Evolutionary conservation across 2,888 invertebrate species (phyloP), one percentile per base, ranked within the genome.

Genomic region (Hipparchia semele): DNA sequence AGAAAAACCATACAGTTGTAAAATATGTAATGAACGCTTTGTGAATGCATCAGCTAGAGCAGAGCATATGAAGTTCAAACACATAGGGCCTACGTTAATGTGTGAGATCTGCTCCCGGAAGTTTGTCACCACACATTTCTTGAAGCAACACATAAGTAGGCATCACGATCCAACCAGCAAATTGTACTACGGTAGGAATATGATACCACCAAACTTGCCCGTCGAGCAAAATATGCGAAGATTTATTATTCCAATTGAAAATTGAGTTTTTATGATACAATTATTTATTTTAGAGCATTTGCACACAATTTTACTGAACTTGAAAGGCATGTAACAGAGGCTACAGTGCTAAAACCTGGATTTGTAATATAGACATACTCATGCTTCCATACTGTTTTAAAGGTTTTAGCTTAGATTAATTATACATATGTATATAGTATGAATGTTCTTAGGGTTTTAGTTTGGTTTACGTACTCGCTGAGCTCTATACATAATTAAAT

Each of bases 1-100:
- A 0, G 94, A 93, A 73, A 91, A 89, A 70, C 93, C 93, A 0
- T 94, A 91, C 53, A 83, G 84, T 12, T 94, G 93, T 75, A 86
- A 88, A 13, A 73, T 84, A 51, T 94, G 93, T 65, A 81, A 82
- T 73, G 91, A 92, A 70, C 87, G 80, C 74, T 94, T 93, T 82
- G 91, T 94, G 0, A 93, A 93, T 80, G 88, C 93, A 0, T 93
- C 94, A 0, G 87, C 91, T 2, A 86, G 93, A 73, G 91, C 91
- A 5, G 93, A 94, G 70, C 94, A 94, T 75, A 88, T 90, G 0
- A 93, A 91, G 72, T 90, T 87, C 60, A 93, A 90, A 79, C 93
- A 93, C 78, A 80, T 89, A 0, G 91, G 88, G 0, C 94, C 94
- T 6, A 91, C 87, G 0, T 77, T 91, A 1, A 84, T 84, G 81